Evolutionary conservation across 2,113 vertebrate genomes (phyloP).

Genomic region (Saguinus imperator): DNA sequence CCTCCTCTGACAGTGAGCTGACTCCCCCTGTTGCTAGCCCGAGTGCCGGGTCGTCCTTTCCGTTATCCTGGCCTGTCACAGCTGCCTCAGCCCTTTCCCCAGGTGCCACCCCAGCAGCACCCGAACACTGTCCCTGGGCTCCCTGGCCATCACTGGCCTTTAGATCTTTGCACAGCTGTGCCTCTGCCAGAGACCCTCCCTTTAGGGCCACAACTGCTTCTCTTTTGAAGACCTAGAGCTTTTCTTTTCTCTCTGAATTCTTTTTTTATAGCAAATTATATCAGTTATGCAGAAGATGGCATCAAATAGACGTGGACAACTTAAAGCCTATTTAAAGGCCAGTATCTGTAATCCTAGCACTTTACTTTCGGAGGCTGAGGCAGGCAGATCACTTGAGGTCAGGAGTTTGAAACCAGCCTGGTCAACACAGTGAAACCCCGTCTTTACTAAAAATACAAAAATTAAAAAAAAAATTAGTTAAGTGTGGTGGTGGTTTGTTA

Average conservation of each 20-base stretch:
- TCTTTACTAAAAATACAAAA: too few species aligned
- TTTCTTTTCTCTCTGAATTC: background rate
- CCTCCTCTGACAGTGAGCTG: background rate
- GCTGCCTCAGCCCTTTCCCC: background rate
- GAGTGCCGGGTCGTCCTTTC: background rate
- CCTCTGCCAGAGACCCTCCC: background rate
- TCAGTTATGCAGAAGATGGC: background rate
- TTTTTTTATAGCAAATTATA: background rate
- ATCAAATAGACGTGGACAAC: background rate
- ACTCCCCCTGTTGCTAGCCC: background rate
- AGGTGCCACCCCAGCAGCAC: accelerated
- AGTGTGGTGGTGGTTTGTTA: too few species aligned
- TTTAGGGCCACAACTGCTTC: background rate
- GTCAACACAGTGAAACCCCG: too few species aligned
- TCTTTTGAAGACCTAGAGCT: background rate
- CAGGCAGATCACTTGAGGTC: too few species aligned
- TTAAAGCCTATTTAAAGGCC: background rate
- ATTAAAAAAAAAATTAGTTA: too few species aligned
- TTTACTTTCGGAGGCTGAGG: too few species aligned
- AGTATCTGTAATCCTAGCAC: too few species aligned
- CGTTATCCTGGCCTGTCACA: background rate
- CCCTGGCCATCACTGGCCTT: background rate
- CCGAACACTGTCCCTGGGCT: background rate
- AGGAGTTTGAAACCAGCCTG: too few species aligned
- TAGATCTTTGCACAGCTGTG: background rate